A percentile compares a stretch with the other conserved stretches of the same genome.
These are phyloP conservation scores for Recurvirostra avosetta DNA, from an alignment of 2,113 vertebrate species.

Conservation along the genomic window DNA sequence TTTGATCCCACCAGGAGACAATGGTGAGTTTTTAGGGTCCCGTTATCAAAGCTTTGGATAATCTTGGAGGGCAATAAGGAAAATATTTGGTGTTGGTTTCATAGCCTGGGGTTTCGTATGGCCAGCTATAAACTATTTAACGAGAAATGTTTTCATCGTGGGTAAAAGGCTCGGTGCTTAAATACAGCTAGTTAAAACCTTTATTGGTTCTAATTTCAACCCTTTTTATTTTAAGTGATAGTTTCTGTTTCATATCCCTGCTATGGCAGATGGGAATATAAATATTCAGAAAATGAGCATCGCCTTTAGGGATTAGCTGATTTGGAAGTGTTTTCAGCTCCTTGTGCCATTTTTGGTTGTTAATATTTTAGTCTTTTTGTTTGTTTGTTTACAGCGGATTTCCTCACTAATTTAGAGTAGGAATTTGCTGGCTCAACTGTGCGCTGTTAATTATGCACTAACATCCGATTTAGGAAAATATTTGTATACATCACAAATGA, in stretches of 20 bases:
- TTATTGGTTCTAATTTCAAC: neutral
- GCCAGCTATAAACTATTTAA: neutral
- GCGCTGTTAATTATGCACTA: neutral
- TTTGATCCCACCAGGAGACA: slow-evolving; percentile 99
- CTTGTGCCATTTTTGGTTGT: neutral
- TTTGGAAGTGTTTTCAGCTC: neutral
- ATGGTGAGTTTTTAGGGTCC: slow-evolving; percentile 86
- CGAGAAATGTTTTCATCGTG: fast-evolving
- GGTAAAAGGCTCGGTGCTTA: neutral
- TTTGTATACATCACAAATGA: neutral
- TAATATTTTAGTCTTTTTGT: neutral
- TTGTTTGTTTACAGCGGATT: neutral
- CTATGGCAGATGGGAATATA: slow-evolving; percentile 2
- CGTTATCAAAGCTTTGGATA: slow-evolving; percentile 40
- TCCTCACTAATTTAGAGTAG: neutral
- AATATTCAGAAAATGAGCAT: neutral
- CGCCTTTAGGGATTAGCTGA: neutral
- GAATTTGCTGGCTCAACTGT: neutral
- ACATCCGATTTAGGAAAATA: neutral
- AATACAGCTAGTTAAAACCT: neutral
- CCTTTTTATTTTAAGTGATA: neutral
- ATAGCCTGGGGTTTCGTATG: neutral
- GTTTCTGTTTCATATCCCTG: neutral
- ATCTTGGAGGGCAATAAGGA: slow-evolving; percentile 13
- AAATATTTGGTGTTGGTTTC: neutral